Percentiles rank a stretch among this genome's conserved stretches.
Evolutionary conservation across 2,113 vertebrate genomes (phyloP).

Genomic region (Nothocercus julius): DNA sequence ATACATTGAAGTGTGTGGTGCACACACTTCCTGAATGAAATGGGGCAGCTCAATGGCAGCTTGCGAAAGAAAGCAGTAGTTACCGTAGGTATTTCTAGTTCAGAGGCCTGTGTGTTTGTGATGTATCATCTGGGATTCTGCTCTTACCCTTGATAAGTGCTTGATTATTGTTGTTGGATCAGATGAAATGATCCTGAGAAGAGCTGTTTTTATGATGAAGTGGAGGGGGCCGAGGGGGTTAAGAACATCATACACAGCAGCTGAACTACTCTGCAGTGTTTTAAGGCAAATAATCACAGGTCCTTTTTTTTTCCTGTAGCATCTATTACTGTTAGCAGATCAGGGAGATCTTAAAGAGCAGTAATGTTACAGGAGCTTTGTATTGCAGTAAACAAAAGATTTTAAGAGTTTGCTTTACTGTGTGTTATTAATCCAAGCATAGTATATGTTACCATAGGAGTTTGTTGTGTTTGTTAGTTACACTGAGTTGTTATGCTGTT

Average conservation of each 20-base stretch:
- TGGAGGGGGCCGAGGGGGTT: background rate
- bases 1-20: constrained; percentile 4
- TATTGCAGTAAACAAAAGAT: background rate
- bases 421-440: background rate
- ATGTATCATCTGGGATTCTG: background rate
- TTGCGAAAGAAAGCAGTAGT: background rate
- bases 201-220: background rate
- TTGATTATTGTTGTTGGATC: constrained; percentile 1
- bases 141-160: constrained; percentile 18
- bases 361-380: background rate
- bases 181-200: background rate
- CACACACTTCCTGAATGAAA: background rate
- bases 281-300: background rate
- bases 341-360: background rate
- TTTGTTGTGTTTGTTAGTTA: background rate
- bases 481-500: background rate
- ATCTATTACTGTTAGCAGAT: background rate
- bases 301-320: background rate
- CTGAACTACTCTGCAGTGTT: background rate
- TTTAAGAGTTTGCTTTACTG: background rate
- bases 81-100: background rate
- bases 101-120: constrained; percentile 8
- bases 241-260: background rate
- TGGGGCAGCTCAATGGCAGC: background rate
- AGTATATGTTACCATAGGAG: fast-evolving